Evolutionary conservation across 2,797 vertebrate genomes (phyloP).

Genomic region (Sternarchorhynchus goeldii): DNA sequence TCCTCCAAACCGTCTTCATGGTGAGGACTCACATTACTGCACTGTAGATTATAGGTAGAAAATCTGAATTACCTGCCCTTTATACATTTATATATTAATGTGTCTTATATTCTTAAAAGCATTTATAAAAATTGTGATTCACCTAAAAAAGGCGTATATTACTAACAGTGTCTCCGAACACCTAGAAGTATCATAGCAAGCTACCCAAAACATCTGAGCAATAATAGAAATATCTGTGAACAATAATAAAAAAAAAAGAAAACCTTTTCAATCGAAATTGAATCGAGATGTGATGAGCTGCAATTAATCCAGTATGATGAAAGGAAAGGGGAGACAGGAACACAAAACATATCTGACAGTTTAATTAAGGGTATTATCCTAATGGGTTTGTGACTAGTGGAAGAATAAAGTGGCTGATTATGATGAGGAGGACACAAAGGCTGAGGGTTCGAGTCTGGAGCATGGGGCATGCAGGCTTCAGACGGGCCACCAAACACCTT

Average conservation of each 20-base stretch:
- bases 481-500: slow-evolving; percentile 42
- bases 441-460: not conserved
- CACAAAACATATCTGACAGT: slow-evolving; percentile 58
- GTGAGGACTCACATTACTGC: slow-evolving; percentile 13
- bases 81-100: slow-evolving; percentile 21
- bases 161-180: not conserved
- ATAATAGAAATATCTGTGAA: slow-evolving; percentile 27
- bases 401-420: slow-evolving; percentile 47
- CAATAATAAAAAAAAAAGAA: slow-evolving; percentile 13
- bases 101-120: not conserved
- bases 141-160: not conserved
- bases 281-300: slow-evolving; percentile 52
- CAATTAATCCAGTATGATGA: slow-evolving; percentile 49
- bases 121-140: not conserved
- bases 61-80: not conserved
- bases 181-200: not conserved
- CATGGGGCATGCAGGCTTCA: not conserved
- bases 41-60: slow-evolving; percentile 21
- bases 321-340: slow-evolving; percentile 45
- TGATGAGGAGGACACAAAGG: slow-evolving; percentile 46
- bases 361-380: slow-evolving; percentile 59
- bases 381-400: slow-evolving; percentile 56
- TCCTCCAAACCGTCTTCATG: slow-evolving; percentile 10
- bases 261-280: slow-evolving; percentile 41
- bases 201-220: slow-evolving; percentile 30